Evolutionary conservation across 1,140 invertebrate species (phyloP).

Genomic region (Metaphire vulgaris): DNA sequence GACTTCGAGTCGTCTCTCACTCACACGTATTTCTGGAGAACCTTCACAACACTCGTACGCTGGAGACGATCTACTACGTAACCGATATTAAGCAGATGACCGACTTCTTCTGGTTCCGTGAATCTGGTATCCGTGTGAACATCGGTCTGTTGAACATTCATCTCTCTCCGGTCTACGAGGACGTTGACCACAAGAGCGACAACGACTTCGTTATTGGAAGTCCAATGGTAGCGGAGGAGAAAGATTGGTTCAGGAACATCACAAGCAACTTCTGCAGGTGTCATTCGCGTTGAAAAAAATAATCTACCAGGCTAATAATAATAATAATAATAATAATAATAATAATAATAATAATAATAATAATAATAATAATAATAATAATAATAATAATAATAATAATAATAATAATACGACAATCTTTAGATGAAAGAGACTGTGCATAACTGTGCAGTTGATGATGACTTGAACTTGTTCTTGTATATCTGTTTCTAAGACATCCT

Average conservation of each 20-base stretch:
- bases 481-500: too few relatives aligned
- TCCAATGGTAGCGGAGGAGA: constrained; percentile 27
- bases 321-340: too few relatives aligned
- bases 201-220: constrained; percentile 33
- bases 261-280: constrained; percentile 36
- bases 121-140: constrained; percentile 35
- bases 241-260: constrained; percentile 29
- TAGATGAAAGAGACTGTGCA: too few relatives aligned
- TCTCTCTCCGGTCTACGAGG: constrained; percentile 33
- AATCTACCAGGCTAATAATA: too few relatives aligned
- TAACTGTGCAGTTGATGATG: too few relatives aligned
- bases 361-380: too few relatives aligned
- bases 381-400: too few relatives aligned
- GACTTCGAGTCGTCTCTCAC: not conserved
- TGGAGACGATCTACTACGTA: constrained; percentile 4
- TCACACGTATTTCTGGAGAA: constrained; percentile 17
- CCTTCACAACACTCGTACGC: constrained; percentile 5
- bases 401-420: too few relatives aligned
- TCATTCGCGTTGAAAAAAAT: too few relatives aligned
- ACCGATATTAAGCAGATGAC: constrained; percentile 38
- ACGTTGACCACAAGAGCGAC: constrained; percentile 38
- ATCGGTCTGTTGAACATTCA: constrained; percentile 37
- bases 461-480: too few relatives aligned
- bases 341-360: too few relatives aligned
- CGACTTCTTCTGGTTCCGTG: constrained; percentile 39